phyloP scores from a whole-genome alignment of 2,113 vertebrate species.

The Piaya cayana region DNA sequence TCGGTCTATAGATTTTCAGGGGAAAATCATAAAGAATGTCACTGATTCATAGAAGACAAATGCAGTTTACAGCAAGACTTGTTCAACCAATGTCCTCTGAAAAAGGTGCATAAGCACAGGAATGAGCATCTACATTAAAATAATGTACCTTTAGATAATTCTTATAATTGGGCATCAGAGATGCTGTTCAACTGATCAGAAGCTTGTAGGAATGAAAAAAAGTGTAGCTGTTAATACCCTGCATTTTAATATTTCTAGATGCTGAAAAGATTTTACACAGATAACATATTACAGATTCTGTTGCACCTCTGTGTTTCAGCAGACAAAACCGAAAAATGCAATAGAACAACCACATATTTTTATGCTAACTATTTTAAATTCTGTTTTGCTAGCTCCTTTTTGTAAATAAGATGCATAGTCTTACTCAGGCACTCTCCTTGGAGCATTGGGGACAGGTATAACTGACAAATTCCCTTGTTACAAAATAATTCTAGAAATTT shows the following conservation, averaged over 20 bases:
- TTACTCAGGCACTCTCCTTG: background rate
- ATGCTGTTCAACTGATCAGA: conserved; percentile 38
- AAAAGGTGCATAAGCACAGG: conserved; percentile 14
- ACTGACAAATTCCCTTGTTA: background rate
- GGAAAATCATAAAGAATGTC: background rate
- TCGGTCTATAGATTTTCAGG: background rate
- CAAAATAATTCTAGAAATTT: background rate
- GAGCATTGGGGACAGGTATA: background rate
- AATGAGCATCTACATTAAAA: background rate
- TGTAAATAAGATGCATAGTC: background rate
- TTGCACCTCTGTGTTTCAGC: conserved; percentile 24
- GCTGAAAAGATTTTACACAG: conserved; percentile 40
- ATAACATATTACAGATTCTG: background rate
- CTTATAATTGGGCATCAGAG: background rate
- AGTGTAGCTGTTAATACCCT: conserved; percentile 27
- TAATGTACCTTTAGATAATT: background rate
- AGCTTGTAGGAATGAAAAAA: background rate
- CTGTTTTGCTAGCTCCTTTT: background rate
- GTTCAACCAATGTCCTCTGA: background rate
- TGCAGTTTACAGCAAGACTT: background rate
- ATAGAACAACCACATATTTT: background rate
- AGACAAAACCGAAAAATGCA: background rate
- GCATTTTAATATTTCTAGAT: conserved; percentile 40
- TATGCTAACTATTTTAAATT: background rate
- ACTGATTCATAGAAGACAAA: background rate